Evolutionary conservation across 2,888 invertebrate species (phyloP), one percentile per base, ranked within the genome.

Genomic region (Agrochola lota): DNA sequence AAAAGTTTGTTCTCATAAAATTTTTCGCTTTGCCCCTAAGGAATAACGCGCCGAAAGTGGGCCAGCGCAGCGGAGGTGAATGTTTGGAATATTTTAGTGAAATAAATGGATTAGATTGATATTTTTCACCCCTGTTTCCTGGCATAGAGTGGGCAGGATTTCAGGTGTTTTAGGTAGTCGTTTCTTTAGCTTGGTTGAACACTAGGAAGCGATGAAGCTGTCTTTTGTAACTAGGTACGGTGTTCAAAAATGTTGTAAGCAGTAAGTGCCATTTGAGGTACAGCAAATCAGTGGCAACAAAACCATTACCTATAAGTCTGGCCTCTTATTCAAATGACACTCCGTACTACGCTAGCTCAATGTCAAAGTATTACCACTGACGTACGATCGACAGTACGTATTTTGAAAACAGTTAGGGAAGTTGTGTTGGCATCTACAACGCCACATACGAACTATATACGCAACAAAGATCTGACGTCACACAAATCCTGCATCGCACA

Each of bases 71-170:
- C 15, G 49, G 55, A 52, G 26, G 3, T n/a, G 70, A 77, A 72
- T 62, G 71, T 64, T 63, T 72, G 30, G 59, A 83, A 83, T 81
- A 74, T 77, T 81, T 57, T 59, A 74, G 62, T 23, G 60, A 59
- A 67, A 81, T 81, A 81, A 85, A 85, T 77, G 77, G 83, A 82
- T 81, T 75, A 66, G 63, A 82, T 84, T 81, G 62, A 84, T 68
- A 52, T 85, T 63, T 60, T 85, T 30, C 60, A 71, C 49, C 23
- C 62, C 20, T 60, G 20, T 60, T 77, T 71, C 7, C 1, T 15
- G 35, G 23, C 23, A 67, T 17, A 17, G n/a, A 15, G 20, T 12
- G n/a, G 11, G 46, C 4, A 59, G 57, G 15, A 15, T n/a, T 62
- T 79, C 8, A 78, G 46, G 70, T 57, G 17, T 23, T 1, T 60